Evolutionary conservation across 2,888 invertebrate genomes (phyloP).

Genomic region (Dermolepida albohirtum): DNA sequence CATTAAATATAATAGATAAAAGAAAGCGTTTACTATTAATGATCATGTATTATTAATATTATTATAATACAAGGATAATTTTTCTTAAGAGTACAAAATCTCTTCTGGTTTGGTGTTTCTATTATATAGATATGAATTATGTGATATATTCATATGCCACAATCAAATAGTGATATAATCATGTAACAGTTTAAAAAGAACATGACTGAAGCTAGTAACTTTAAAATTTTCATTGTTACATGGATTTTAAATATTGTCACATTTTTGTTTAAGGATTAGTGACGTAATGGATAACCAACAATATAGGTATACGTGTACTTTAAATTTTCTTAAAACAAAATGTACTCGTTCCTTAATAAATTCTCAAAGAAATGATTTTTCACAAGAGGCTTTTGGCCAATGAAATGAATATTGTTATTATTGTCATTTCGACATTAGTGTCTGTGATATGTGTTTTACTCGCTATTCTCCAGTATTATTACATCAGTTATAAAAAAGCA

Average conservation of each 20-base stretch:
- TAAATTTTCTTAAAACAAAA: conserved; percentile 37
- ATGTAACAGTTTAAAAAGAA: no score
- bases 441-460: conserved; percentile 62
- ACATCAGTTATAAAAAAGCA: conserved; percentile 56
- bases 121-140: no score
- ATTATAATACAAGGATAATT: no score
- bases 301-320: conserved; percentile 43
- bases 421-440: conserved; percentile 59
- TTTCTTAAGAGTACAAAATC: no score
- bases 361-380: conserved; percentile 2
- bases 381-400: conserved; percentile 12
- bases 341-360: conserved; percentile 22
- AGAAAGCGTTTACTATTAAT: no score
- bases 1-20: no score
- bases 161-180: no score
- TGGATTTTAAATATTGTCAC: neutral
- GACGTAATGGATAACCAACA: conserved; percentile 42
- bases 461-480: conserved; percentile 61
- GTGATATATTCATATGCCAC: no score
- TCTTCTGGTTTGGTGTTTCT: no score
- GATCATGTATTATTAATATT: no score
- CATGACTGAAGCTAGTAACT: no score
- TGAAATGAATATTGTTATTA: conserved; percentile 49
- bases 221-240: no score
- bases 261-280: conserved; percentile 31